A percentile compares a stretch with the other conserved stretches of the same genome.
phyloP scores from a whole-genome alignment of 2,888 invertebrate species.

The Drosophila meridiana region DNA sequence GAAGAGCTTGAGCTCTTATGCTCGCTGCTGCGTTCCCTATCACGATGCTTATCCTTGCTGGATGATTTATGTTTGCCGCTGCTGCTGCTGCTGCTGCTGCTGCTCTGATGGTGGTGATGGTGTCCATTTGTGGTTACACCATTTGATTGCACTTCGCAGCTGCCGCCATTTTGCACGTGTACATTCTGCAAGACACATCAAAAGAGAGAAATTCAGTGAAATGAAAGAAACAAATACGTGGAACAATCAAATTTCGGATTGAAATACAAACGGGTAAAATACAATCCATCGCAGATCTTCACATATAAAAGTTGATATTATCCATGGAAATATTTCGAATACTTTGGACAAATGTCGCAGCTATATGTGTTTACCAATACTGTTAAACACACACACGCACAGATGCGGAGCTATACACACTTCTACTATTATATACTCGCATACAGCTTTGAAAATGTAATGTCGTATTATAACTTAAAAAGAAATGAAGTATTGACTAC shows the following conservation, averaged over 20 bases:
- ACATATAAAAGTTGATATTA: not conserved
- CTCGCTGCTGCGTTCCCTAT: constrained; percentile 84
- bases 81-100: constrained; percentile 86
- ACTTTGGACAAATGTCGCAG: not conserved
- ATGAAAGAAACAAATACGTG: not conserved
- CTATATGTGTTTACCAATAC: not conserved
- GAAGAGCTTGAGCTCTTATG: constrained; percentile 86
- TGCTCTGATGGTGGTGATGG: constrained; percentile 84
- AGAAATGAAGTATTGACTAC: constrained; percentile 39
- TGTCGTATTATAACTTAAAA: constrained; percentile 3
- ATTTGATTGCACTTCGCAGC: constrained; percentile 87
- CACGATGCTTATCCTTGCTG: constrained; percentile 86
- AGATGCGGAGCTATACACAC: no score
- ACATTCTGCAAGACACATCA: constrained; percentile 55
- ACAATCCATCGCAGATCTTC: not conserved
- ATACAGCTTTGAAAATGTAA: not conserved
- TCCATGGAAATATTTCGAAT: not conserved
- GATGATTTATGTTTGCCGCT: constrained; percentile 89
- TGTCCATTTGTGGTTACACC: constrained; percentile 93
- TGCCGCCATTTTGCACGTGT: constrained; percentile 82
- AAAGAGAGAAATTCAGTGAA: not conserved
- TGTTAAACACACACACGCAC: not conserved
- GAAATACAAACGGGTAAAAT: not conserved
- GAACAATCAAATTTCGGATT: not conserved
- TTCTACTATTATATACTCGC: not conserved